Conservation (phyloP, 2,797 vertebrate species). For the Mus caroli region DNA sequence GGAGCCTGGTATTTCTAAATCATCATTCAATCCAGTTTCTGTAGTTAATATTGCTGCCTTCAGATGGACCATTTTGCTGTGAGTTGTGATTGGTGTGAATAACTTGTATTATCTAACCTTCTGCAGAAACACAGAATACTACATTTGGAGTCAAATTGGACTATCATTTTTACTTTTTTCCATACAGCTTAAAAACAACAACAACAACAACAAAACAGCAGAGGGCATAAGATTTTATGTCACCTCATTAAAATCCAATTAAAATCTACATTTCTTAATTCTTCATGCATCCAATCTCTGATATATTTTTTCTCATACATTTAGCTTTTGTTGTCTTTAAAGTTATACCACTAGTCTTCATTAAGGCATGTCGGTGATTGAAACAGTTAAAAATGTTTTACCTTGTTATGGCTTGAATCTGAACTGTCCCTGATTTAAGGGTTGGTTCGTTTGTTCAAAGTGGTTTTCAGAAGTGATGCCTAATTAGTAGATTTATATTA, state of each 20-base stretch:
- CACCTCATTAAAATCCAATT: background rate
- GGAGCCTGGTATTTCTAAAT: background rate
- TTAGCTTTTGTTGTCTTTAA: background rate
- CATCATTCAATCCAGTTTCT: background rate
- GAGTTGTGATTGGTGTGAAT: background rate
- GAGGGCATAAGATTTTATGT: background rate
- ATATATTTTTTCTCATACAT: background rate
- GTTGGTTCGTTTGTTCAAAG: accelerated
- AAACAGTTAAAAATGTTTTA: background rate
- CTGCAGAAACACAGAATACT: background rate
- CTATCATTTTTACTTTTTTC: background rate
- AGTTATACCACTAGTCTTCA: background rate
- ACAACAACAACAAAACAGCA: no score
- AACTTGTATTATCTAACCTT: background rate
- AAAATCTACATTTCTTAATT: background rate
- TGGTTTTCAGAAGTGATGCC: background rate
- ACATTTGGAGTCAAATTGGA: background rate
- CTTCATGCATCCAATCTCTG: background rate
- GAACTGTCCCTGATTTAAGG: background rate
- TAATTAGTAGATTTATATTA: background rate
- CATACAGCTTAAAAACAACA: background rate
- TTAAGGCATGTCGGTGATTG: background rate
- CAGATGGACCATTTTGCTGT: background rate
- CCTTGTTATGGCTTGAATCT: background rate
- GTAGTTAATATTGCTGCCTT: background rate